These are phyloP conservation scores for Colaptes auratus DNA, from an alignment of 2,113 vertebrate species.

Conservation along the genomic window DNA sequence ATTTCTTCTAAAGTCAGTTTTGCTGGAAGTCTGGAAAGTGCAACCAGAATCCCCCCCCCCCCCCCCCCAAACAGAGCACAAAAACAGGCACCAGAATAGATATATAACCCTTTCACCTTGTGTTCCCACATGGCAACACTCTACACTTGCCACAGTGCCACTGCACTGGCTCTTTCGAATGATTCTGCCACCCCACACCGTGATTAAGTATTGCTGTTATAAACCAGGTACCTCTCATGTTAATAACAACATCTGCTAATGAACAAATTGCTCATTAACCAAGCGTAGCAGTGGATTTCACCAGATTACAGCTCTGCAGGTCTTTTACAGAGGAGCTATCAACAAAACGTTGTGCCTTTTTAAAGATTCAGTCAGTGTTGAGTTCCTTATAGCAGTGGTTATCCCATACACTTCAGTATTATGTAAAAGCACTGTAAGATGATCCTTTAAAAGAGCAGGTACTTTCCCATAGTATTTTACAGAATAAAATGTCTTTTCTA, in stretches of 20 bases:
- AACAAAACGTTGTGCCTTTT: slow-evolving; percentile 12
- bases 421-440: slow-evolving; percentile 22
- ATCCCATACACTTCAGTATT: slow-evolving; percentile 7
- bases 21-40: neutral
- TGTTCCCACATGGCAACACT: slow-evolving; percentile 52
- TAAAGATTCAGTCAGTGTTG: neutral
- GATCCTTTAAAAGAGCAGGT: slow-evolving; percentile 31
- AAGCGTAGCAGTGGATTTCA: slow-evolving; percentile 63
- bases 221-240: slow-evolving; percentile 72
- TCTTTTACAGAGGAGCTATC: slow-evolving; percentile 28
- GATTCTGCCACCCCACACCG: slow-evolving; percentile 35
- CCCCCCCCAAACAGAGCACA: neutral
- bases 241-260: slow-evolving; percentile 74
- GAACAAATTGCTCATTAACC: slow-evolving; percentile 76
- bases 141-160: slow-evolving; percentile 16
- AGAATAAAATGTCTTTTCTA: slow-evolving; percentile 42
- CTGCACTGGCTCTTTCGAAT: neutral
- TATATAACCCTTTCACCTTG: neutral
- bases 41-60: neutral
- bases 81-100: neutral
- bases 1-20: neutral
- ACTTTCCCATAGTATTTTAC: slow-evolving; percentile 33
- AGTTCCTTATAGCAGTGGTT: slow-evolving; percentile 41
- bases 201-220: slow-evolving; percentile 76
- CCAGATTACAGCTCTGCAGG: slow-evolving; percentile 64